Evolutionary conservation across 2,888 invertebrate genomes (phyloP).

Genomic region (Danaus chrysippus): DNA sequence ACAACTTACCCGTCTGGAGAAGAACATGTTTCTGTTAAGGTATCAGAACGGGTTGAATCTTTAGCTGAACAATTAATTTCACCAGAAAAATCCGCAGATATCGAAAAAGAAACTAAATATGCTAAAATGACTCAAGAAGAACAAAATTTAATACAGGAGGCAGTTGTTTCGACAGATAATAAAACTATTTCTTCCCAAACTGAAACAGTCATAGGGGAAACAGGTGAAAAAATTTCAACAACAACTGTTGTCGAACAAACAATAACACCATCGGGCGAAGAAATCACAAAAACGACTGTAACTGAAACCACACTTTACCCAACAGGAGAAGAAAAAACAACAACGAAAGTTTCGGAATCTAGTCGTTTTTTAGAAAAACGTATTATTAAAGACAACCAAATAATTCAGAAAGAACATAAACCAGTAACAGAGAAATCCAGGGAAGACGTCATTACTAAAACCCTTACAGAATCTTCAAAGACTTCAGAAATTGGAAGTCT

Average conservation of each 20-base stretch:
- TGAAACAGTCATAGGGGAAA: conserved; percentile 16
- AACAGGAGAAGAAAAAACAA: conserved; percentile 23
- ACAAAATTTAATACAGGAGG: not conserved
- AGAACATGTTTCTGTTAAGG: conserved; percentile 22
- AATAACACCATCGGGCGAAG: conserved; percentile 27
- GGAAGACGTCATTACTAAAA: conserved; percentile 14
- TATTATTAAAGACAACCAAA: conserved; percentile 2
- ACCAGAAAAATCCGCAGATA: not conserved
- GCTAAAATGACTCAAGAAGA: conserved; percentile 9
- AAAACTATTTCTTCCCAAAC: conserved; percentile 12
- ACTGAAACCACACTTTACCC: conserved; percentile 27
- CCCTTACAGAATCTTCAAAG: conserved; percentile 9
- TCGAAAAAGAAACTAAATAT: conserved; percentile 4
- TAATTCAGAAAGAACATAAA: conserved; percentile 2
- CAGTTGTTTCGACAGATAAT: not conserved
- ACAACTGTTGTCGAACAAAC: conserved; percentile 20
- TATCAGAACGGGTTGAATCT: conserved; percentile 24
- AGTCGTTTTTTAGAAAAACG: not conserved
- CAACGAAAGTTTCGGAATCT: conserved; percentile 25
- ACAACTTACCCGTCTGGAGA: conserved; percentile 25
- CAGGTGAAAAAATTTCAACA: conserved; percentile 21
- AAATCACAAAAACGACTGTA: conserved; percentile 22
- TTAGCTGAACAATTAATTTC: conserved; percentile 8
- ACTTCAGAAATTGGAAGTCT: not conserved
- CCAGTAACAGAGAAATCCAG: conserved; percentile 5